Conservation (phyloP, 2,113 vertebrate genomes). For the Ailuropoda melanoleuca region DNA sequence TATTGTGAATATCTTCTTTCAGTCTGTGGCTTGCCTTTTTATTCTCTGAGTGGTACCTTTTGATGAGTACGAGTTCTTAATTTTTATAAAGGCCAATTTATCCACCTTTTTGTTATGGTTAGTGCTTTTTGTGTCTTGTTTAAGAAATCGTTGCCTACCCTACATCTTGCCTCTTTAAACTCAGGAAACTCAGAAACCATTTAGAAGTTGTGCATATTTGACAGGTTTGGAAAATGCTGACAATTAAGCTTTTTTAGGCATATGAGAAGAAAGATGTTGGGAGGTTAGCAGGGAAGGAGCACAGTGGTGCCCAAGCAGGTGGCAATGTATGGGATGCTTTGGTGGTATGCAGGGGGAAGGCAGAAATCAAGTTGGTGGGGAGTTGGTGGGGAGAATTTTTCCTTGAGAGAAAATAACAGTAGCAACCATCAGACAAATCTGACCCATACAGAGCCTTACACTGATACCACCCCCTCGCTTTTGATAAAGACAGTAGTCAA, state of each 20-base stretch:
- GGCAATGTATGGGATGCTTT: background rate
- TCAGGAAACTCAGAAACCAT: background rate
- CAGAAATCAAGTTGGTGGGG: background rate
- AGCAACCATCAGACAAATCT: background rate
- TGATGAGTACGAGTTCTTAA: background rate
- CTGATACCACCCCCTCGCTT: background rate
- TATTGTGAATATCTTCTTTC: background rate
- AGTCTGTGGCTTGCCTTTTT: constrained; percentile 20
- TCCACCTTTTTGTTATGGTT: background rate
- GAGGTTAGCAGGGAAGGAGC: background rate
- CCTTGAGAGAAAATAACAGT: background rate
- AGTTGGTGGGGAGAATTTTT: background rate
- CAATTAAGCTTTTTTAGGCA: background rate
- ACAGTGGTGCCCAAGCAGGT: background rate
- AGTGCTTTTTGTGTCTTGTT: background rate
- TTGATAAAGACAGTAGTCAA: background rate
- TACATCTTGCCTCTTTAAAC: constrained; percentile 17
- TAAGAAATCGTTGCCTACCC: background rate
- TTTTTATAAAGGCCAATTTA: background rate
- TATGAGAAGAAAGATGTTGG: background rate
- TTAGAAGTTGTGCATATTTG: background rate
- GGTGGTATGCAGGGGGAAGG: too few species aligned
- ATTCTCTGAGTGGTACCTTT: background rate
- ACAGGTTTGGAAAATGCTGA: background rate
- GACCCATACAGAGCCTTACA: background rate